Evolutionary conservation across 2,888 invertebrate genomes (phyloP).

Genomic region (Aethes cnicana): DNA sequence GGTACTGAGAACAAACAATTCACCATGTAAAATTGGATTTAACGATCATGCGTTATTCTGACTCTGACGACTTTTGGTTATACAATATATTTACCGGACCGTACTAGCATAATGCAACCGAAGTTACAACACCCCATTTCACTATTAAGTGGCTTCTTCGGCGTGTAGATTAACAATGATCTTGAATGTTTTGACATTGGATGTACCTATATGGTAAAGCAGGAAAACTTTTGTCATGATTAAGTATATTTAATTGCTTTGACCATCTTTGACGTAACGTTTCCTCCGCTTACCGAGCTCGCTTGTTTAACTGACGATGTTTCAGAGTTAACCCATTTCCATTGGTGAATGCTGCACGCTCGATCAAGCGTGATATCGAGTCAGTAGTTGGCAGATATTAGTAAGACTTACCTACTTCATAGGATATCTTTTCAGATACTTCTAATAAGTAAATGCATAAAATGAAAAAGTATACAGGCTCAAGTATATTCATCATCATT

Average conservation of each 20-base stretch:
- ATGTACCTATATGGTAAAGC: not conserved
- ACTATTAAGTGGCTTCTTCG: too few species aligned
- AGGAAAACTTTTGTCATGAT: not conserved
- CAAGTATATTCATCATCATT: too few species aligned
- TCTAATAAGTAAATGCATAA: too few species aligned
- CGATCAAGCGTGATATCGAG: slow-evolving; percentile 5
- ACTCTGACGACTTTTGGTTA: too few species aligned
- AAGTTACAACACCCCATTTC: too few species aligned
- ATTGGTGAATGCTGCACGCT: slow-evolving; percentile 20
- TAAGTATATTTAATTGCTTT: slow-evolving; percentile 21
- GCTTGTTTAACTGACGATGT: slow-evolving; percentile 14
- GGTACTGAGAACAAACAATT: slow-evolving; percentile 74
- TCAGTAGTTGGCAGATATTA: not conserved
- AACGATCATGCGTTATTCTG: too few species aligned
- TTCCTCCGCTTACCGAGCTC: slow-evolving; percentile 6
- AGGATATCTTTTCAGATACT: too few species aligned
- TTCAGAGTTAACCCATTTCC: slow-evolving; percentile 20
- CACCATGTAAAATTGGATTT: slow-evolving; percentile 1
- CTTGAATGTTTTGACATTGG: not conserved
- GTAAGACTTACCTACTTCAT: not conserved
- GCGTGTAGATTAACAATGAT: too few species aligned
- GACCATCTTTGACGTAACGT: slow-evolving; percentile 22
- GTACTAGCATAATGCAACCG: too few species aligned
- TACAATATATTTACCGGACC: too few species aligned
- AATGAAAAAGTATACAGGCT: too few species aligned